Conservation (phyloP, 2,797 vertebrate genomes). For the Dendrocincla tyrannina region DNA sequence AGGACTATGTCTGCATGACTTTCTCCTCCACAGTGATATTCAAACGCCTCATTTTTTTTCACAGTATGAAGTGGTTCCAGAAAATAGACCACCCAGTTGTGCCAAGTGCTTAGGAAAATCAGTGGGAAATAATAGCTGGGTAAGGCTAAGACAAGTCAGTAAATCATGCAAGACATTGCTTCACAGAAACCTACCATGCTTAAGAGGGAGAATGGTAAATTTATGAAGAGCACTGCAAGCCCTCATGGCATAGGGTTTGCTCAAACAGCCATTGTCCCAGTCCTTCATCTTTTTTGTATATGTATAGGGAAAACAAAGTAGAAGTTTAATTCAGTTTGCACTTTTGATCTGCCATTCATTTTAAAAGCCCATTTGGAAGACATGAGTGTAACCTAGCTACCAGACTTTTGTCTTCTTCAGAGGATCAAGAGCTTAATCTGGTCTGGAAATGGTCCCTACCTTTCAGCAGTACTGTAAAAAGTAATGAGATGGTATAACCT, state of each 20-base stretch:
- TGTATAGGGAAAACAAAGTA: neutral
- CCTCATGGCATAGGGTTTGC: neutral
- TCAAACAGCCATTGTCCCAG: neutral
- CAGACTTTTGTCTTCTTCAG: neutral
- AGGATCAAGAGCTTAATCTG: neutral
- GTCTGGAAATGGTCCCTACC: neutral
- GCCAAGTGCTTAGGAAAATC: neutral
- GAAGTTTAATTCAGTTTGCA: neutral
- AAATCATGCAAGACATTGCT: neutral
- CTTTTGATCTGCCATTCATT: neutral
- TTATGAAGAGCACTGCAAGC: neutral
- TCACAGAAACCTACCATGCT: neutral
- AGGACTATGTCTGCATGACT: neutral
- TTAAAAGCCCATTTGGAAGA: neutral
- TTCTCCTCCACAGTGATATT: neutral
- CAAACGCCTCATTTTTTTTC: neutral
- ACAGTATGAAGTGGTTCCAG: neutral
- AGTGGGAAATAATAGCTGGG: neutral
- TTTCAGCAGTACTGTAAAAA: neutral
- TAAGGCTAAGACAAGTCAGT: neutral
- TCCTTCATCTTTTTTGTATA: neutral
- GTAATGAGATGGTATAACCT: neutral
- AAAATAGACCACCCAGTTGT: neutral
- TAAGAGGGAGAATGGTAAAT: neutral
- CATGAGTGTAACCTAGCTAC: neutral